These are phyloP conservation scores for Trididemnum nubilum DNA, from an alignment of 23 tunicate genomes.

Conservation along the genomic window DNA sequence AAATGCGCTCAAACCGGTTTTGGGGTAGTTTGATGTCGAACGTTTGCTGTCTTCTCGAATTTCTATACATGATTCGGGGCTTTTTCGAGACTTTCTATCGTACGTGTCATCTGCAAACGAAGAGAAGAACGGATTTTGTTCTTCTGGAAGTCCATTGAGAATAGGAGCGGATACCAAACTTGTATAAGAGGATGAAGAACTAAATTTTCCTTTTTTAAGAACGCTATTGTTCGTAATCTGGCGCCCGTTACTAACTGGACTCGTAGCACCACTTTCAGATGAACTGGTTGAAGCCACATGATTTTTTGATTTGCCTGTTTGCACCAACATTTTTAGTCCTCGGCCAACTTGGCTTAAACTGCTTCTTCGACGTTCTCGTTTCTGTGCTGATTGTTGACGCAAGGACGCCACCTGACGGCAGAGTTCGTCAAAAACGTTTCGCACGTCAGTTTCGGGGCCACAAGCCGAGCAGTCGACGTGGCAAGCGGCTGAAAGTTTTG, in stretches of 20 bases:
- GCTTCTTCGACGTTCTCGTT: slow-evolving; percentile 75
- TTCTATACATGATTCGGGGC: slow-evolving; percentile 11
- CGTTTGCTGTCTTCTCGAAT: slow-evolving; percentile 21
- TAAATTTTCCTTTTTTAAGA: slow-evolving; percentile 19
- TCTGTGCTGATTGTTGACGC: slow-evolving; percentile 50
- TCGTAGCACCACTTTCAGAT: slow-evolving; percentile 27
- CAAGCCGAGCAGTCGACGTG: slow-evolving; percentile 91
- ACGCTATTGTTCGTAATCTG: slow-evolving; percentile 11
- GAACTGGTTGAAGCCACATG: slow-evolving; percentile 17
- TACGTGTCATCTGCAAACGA: neutral
- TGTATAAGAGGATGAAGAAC: slow-evolving; percentile 52
- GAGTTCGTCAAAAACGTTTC: slow-evolving; percentile 83
- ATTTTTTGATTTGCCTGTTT: slow-evolving; percentile 62
- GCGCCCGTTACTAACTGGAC: slow-evolving; percentile 45
- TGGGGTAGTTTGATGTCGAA: neutral
- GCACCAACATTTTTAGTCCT: slow-evolving; percentile 81
- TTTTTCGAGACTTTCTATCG: slow-evolving; percentile 10
- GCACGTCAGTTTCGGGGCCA: slow-evolving; percentile 53
- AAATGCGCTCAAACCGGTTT: neutral
- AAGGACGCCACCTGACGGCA: slow-evolving; percentile 80
- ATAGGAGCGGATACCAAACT: slow-evolving; percentile 58
- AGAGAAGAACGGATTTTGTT: slow-evolving; percentile 5
- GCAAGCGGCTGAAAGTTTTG: slow-evolving; percentile 37
- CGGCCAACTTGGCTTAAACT: slow-evolving; percentile 75
- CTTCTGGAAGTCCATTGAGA: slow-evolving; percentile 60